Base-by-base conservation (phyloP, 53 echinoderm and acorn worm genomes). In the Zoroaster sp. region DNA sequence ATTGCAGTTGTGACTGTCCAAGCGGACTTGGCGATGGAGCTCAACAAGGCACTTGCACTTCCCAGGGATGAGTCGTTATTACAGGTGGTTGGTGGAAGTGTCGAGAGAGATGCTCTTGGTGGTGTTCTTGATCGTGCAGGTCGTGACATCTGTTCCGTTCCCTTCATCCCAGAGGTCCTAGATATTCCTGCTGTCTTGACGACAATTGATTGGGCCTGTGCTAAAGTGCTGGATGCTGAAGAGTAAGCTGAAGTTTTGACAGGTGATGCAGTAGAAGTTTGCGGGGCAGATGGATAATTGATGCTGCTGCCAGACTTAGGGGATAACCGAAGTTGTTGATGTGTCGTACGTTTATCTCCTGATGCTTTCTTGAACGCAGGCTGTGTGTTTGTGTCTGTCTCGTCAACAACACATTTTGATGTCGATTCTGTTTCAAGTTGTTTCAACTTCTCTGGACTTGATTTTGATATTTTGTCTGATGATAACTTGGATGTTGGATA, bases 41-140 rank as follows among this genome's bases (percentile, higher is more conserved):
- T 95, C 51, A 96, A 75, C 30, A 96, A 93, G 7, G 97, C 97
- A 92, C 97, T 96, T 23, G 97, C 97, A 90, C 97, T 96, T 23
- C 87, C 90, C 18, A 88, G 88, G 17, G 87, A 74, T 4, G 63
- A 59, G 28, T 87, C 74, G 23, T 73, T 65, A 37, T 87, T 87
- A 38, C 73, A 74, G 75, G 87, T 74, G 63, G 73, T 54, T 17
- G 87, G 87, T 6, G 87, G 54, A 40, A 81, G 81, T 21, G 81
- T 37, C 15, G 81, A 66, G 42, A 81, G 81, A 0, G 81, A 81
- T 66, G 81, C 81, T 63, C 81, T 81, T 9, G 81, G 81, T 81
- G 81, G 81, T 17, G 81, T 81, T 66, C 81, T 66, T 10, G 81
- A 67, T 32, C 81, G 81, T 12, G 59, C 74, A 72, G 87, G 43